Evolutionary conservation across 1,140 invertebrate genomes (phyloP).

Genomic region (Sycobia sp.): DNA sequence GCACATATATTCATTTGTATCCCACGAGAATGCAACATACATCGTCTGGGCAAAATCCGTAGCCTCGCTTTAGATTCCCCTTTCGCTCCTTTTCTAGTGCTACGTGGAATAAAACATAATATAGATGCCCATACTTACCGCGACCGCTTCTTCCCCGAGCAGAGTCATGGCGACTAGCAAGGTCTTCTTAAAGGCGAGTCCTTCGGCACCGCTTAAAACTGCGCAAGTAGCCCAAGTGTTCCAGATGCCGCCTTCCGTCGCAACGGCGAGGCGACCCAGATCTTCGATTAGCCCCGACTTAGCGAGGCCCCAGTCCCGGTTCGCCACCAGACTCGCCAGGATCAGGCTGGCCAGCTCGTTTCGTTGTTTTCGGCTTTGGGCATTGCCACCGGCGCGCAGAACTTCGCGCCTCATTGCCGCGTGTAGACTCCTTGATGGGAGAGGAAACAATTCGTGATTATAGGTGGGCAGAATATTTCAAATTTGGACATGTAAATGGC

Average conservation of each 20-base stretch:
- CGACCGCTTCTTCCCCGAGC: no score
- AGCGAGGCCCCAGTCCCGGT: constrained; percentile 44
- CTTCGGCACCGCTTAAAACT: constrained; percentile 32
- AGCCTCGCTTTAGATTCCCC: no score
- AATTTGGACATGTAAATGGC: not conserved
- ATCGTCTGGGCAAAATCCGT: no score
- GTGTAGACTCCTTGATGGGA: constrained; percentile 47
- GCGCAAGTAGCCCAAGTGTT: constrained; percentile 38
- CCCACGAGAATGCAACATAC: no score
- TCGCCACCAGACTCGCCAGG: constrained; percentile 38
- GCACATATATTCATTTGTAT: no score
- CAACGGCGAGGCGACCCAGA: constrained; percentile 36
- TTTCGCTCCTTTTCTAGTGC: no score
- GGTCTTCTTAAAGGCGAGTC: constrained; percentile 43
- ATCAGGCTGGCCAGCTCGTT: constrained; percentile 50
- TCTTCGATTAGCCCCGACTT: constrained; percentile 45
- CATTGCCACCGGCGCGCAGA: constrained; percentile 22
- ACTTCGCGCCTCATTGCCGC: constrained; percentile 43
- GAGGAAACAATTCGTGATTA: no score
- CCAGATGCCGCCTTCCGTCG: constrained; percentile 30
- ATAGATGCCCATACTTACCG: no score
- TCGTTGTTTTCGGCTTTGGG: constrained; percentile 37
- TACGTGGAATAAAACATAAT: no score
- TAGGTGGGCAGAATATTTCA: no score
- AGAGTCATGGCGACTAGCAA: constrained; percentile 40